A percentile compares a stretch with the other conserved stretches of the same genome.
These are phyloP conservation scores for Bombyx mandarina DNA, from an alignment of 1,140 invertebrate genomes.

Conservation along the genomic window DNA sequence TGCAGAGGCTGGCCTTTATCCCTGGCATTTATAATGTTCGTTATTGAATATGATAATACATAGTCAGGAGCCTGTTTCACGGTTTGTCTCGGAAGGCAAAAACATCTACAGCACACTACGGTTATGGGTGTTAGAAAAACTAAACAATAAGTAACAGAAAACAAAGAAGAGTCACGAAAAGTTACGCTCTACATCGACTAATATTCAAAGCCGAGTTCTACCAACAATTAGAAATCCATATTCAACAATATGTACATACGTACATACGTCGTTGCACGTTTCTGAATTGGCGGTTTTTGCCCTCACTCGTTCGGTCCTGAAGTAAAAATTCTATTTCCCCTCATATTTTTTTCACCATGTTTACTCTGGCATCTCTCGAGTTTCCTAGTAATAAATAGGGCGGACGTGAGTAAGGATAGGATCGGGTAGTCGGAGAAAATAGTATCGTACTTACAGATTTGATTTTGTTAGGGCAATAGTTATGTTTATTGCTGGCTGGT, in stretches of 20 bases:
- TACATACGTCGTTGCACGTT: background rate
- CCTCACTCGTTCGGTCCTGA: background rate
- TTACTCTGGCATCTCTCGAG: constrained; percentile 7
- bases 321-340: constrained; percentile 13
- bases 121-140: too few species aligned
- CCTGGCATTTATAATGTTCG: too few species aligned
- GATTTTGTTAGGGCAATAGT: too few species aligned
- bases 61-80: too few species aligned
- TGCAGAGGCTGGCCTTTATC: too few species aligned
- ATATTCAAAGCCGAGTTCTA: background rate
- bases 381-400: constrained; percentile 12
- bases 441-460: too few species aligned
- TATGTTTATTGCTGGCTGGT: too few species aligned
- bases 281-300: background rate
- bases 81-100: too few species aligned
- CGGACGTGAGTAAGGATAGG: constrained; percentile 8
- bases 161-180: too few species aligned
- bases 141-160: too few species aligned
- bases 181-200: background rate
- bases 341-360: constrained; percentile 12
- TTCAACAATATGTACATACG: constrained; percentile 1
- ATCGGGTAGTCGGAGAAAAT: constrained; percentile 1
- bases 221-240: constrained; percentile 2
- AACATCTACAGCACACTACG: too few species aligned
- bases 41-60: too few species aligned